These are phyloP conservation scores for Mormyrops attenuatus DNA, from an alignment of 2,797 vertebrate species.

Conservation along the genomic window DNA sequence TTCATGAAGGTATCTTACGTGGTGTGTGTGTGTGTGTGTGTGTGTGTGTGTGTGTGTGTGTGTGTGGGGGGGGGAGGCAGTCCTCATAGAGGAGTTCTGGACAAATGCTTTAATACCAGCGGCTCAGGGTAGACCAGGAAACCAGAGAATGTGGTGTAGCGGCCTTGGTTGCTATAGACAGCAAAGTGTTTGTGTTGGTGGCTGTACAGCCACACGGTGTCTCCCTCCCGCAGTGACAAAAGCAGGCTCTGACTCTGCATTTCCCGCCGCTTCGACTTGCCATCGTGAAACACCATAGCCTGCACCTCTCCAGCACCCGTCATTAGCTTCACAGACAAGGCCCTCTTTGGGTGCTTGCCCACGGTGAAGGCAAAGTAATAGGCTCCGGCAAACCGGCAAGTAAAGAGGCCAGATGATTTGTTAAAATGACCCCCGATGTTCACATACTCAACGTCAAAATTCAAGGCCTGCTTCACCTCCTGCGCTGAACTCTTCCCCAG, in stretches of 20 bases:
- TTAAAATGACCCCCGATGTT: slow-evolving; percentile 70
- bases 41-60: too few species aligned
- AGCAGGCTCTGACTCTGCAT: slow-evolving; percentile 75
- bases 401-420: slow-evolving; percentile 62
- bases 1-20: background rate
- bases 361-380: slow-evolving; percentile 74
- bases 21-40: background rate
- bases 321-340: slow-evolving; percentile 72
- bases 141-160: slow-evolving; percentile 71
- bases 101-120: slow-evolving; percentile 26
- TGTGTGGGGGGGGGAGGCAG: too few species aligned
- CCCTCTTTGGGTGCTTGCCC: slow-evolving; percentile 67
- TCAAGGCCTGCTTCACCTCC: slow-evolving; percentile 54
- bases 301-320: slow-evolving; percentile 62
- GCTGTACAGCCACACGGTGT: slow-evolving; percentile 69
- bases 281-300: slow-evolving; percentile 74
- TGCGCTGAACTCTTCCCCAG: slow-evolving; percentile 52
- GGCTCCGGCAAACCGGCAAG: slow-evolving; percentile 56
- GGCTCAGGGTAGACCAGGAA: slow-evolving; percentile 66
- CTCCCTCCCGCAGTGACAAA: slow-evolving; percentile 54
- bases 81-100: slow-evolving; percentile 49
- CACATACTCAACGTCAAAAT: slow-evolving; percentile 69
- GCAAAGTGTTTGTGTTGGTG: slow-evolving; percentile 68
- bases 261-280: slow-evolving; percentile 60
- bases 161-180: slow-evolving; percentile 74